Conservation (phyloP, 2,113 vertebrate genomes). For the Alethe castanea region DNA sequence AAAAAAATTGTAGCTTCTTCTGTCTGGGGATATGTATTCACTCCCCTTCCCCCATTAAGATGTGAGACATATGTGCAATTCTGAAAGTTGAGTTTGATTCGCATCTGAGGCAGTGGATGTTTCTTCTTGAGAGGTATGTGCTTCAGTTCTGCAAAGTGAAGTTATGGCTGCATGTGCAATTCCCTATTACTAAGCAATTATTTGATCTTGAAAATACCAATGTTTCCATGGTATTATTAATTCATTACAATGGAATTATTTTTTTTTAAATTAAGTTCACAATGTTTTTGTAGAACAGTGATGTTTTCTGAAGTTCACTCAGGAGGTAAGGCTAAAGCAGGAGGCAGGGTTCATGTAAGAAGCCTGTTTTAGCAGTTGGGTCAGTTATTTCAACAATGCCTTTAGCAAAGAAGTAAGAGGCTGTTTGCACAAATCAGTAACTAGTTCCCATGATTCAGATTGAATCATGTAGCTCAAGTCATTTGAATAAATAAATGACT, state of each 20-base stretch:
- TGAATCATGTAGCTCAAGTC: conserved; percentile 21
- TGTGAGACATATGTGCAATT: neutral
- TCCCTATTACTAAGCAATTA: neutral
- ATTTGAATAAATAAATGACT: conserved; percentile 38
- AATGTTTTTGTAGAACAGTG: neutral
- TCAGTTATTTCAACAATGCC: conserved; percentile 51
- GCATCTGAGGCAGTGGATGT: neutral
- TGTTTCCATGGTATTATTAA: neutral
- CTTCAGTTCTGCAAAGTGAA: neutral
- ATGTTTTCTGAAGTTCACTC: neutral
- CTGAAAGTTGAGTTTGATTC: neutral
- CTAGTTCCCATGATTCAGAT: conserved; percentile 36
- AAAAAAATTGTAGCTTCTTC: neutral
- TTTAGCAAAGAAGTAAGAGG: conserved; percentile 6
- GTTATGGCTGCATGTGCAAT: neutral
- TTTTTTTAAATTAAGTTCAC: neutral
- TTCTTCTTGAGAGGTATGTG: neutral
- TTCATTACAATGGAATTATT: neutral
- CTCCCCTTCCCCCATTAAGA: neutral
- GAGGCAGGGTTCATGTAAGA: conserved; percentile 8
- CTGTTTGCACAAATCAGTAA: conserved; percentile 16
- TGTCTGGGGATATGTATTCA: neutral
- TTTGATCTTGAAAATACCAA: neutral
- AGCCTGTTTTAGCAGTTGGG: conserved; percentile 46
- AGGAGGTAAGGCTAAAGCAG: neutral